These are phyloP conservation scores for Gonioctena quinquepunctata DNA, from an alignment of 1,140 invertebrate species.

Conservation along the genomic window DNA sequence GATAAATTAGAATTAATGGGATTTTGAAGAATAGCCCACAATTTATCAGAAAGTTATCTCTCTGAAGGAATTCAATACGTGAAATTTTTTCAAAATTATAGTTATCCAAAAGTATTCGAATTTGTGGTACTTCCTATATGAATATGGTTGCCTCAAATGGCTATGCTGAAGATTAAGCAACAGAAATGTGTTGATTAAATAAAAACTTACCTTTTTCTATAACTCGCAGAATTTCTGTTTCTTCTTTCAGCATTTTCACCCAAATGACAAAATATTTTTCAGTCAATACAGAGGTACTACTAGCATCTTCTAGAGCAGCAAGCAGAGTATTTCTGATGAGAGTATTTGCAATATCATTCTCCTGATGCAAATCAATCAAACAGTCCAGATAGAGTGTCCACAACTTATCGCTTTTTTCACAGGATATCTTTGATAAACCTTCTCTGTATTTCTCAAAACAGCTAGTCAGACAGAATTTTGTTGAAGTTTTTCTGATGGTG, in stretches of 20 bases:
- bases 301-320: slow-evolving; percentile 26
- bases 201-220: slow-evolving; percentile 14
- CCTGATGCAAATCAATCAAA: slow-evolving; percentile 26
- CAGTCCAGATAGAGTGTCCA: slow-evolving; percentile 34
- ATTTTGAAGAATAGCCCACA: no score
- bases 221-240: slow-evolving; percentile 3
- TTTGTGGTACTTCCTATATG: no score
- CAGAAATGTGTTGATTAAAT: neutral
- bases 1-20: no score
- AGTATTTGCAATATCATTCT: slow-evolving; percentile 19
- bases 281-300: slow-evolving; percentile 12
- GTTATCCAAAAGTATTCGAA: no score
- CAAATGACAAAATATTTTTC: slow-evolving; percentile 34
- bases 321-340: slow-evolving; percentile 23
- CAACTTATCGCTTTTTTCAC: slow-evolving; percentile 20
- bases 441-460: slow-evolving; percentile 31
- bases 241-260: slow-evolving; percentile 20
- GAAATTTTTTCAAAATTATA: no score
- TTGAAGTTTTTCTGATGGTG: neutral
- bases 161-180: neutral
- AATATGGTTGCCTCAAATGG: no score
- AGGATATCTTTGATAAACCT: slow-evolving; percentile 25
- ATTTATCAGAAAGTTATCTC: no score
- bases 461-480: slow-evolving; percentile 3
- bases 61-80: no score